These are phyloP conservation scores for Dendropsophus ebraccatus DNA, from an alignment of 2,113 vertebrate species.

Conservation along the genomic window DNA sequence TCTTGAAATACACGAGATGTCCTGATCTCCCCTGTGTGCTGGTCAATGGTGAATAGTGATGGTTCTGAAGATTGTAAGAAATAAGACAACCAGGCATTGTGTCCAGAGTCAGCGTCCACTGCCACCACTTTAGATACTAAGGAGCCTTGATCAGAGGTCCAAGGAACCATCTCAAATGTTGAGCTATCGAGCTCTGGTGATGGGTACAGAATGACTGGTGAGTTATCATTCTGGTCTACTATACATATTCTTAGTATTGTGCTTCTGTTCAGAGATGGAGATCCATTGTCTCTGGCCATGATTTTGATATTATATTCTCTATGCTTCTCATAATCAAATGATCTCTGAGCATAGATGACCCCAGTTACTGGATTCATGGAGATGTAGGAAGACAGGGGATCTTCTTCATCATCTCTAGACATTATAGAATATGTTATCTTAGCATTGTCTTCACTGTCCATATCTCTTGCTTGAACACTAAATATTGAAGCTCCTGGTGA, in stretches of 20 bases:
- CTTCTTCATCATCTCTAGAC: not conserved
- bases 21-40: slow-evolving; percentile 4
- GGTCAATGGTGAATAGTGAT: slow-evolving; percentile 15
- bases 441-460: not conserved
- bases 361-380: slow-evolving; percentile 17
- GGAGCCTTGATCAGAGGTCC: slow-evolving; percentile 4
- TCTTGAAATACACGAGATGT: not conserved
- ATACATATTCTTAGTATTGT: slow-evolving; percentile 7
- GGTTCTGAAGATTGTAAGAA: slow-evolving; percentile 7
- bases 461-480: not conserved
- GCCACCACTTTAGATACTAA: slow-evolving; percentile 17
- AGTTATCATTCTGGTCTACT: slow-evolving; percentile 13
- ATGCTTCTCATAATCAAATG: slow-evolving; percentile 1
- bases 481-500: not conserved
- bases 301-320: not conserved
- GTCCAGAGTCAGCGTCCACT: slow-evolving; percentile 16
- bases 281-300: not conserved
- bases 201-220: not conserved
- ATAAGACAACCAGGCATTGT: slow-evolving; percentile 11
- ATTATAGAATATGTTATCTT: not conserved
- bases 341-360: not conserved
- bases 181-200: not conserved
- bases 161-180: slow-evolving; percentile 13
- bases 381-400: not conserved
- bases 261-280: slow-evolving; percentile 2